Percentiles rank a stretch among this genome's conserved stretches.
phyloP scores from a whole-genome alignment of 1,140 invertebrate genomes.

The Macrosteles quadrilineatus region DNA sequence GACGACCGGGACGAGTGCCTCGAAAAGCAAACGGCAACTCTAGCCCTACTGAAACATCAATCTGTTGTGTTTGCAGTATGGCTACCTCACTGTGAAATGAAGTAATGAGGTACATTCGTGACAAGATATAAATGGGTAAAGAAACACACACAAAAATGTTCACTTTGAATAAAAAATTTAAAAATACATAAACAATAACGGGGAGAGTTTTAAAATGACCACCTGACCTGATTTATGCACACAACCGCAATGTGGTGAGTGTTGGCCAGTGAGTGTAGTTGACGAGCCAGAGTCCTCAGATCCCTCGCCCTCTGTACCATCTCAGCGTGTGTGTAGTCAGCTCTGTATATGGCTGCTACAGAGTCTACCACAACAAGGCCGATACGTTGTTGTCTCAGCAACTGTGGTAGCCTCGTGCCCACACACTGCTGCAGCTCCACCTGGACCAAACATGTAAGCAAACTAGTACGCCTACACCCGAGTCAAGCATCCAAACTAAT shows the following conservation, averaged over 20 bases:
- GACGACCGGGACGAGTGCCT: no score
- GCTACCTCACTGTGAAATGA: no score
- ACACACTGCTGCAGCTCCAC: conserved; percentile 61
- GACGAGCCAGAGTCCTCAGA: conserved; percentile 58
- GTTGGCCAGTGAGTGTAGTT: conserved; percentile 58
- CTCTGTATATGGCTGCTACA: conserved; percentile 69
- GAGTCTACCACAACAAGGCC: conserved; percentile 74
- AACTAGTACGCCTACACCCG: not conserved
- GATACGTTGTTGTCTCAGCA: conserved; percentile 48
- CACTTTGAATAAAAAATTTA: no score
- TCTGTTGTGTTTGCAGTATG: no score
- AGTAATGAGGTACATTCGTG: no score
- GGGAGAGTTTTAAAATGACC: no score
- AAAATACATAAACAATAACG: no score
- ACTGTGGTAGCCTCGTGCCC: conserved; percentile 52
- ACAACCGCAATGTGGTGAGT: conserved; percentile 61
- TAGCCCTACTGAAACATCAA: no score
- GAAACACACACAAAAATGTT: no score
- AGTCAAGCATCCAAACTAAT: not conserved
- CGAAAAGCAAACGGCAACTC: no score
- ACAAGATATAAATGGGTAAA: no score
- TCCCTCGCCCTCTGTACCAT: conserved; percentile 55
- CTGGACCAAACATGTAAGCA: conserved; percentile 48
- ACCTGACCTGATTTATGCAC: conserved; percentile 79
- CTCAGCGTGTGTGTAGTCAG: conserved; percentile 57